Conservation (phyloP, 2,888 invertebrate species). For the Xylophagus ater region DNA sequence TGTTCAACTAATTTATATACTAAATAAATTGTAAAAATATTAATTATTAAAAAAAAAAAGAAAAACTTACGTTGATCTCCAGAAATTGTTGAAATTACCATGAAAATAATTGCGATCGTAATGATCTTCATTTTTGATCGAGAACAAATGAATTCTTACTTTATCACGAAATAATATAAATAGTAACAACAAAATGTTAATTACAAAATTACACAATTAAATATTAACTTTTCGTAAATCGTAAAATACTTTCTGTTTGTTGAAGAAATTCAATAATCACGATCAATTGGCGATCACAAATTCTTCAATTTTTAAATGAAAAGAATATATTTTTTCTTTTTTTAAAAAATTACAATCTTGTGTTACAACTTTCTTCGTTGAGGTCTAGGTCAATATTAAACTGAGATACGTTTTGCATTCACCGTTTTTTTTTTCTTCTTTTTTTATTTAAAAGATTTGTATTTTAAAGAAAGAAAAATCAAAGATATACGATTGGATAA, state of each 20-base stretch:
- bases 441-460: no score
- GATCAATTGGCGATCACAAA: neutral
- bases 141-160: conserved; percentile 1
- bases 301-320: neutral
- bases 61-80: conserved; percentile 14
- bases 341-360: conserved; percentile 11
- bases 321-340: no score
- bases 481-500: no score
- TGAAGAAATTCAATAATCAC: neutral
- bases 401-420: conserved; percentile 22
- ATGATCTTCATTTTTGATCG: conserved; percentile 7
- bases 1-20: no score
- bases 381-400: conserved; percentile 37
- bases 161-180: neutral
- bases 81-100: conserved; percentile 1
- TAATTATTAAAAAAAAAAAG: neutral
- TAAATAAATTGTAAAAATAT: no score
- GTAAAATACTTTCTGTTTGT: conserved; percentile 9
- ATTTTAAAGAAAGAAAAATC: no score
- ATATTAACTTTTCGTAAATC: neutral
- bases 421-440: no score
- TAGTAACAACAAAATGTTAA: conserved; percentile 5
- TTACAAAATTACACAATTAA: neutral
- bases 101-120: conserved; percentile 3
- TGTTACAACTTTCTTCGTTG: conserved; percentile 35